phyloP scores from a whole-genome alignment of 2,113 vertebrate genomes.

The Varanus komodoensis region DNA sequence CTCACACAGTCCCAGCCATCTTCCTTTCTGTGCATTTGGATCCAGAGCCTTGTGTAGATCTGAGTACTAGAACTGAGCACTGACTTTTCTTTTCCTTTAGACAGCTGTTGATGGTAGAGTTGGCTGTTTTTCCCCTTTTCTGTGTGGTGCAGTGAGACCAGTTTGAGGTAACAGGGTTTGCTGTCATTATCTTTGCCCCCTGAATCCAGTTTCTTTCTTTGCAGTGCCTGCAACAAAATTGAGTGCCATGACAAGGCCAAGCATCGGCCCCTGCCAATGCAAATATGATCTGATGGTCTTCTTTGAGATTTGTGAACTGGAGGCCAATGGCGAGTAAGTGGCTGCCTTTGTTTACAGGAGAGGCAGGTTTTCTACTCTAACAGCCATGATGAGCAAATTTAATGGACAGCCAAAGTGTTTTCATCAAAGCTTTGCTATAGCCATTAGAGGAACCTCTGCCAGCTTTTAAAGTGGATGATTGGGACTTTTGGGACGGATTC shows the following conservation, averaged over 20 bases:
- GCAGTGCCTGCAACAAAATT: slow-evolving; percentile 97
- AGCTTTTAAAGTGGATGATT: neutral
- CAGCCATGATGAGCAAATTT: neutral
- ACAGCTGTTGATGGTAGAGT: neutral
- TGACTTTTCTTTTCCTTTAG: neutral
- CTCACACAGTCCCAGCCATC: neutral
- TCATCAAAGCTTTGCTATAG: neutral
- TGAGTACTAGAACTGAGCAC: neutral
- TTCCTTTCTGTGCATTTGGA: neutral
- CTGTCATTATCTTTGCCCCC: slow-evolving; percentile 9
- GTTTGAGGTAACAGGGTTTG: fast-evolving
- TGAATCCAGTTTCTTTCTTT: slow-evolving; percentile 10
- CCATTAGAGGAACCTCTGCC: too few relatives aligned
- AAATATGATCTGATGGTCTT: slow-evolving; percentile 97
- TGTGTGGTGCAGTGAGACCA: neutral
- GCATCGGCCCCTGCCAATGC: slow-evolving; percentile 90
- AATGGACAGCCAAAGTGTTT: neutral
- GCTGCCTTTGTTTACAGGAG: fast-evolving
- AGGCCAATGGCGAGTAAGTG: slow-evolving; percentile 97
- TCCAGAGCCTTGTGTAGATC: neutral
- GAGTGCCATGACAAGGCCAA: slow-evolving; percentile 87
- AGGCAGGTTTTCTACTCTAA: neutral
- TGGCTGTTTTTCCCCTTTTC: slow-evolving; percentile 5
- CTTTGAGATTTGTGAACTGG: slow-evolving; percentile 98
- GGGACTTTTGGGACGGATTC: neutral